A percentile compares a stretch with the other conserved stretches of the same genome.
Evolutionary conservation across 2,888 invertebrate genomes (phyloP).

Genomic region (Nomada goodeniana): DNA sequence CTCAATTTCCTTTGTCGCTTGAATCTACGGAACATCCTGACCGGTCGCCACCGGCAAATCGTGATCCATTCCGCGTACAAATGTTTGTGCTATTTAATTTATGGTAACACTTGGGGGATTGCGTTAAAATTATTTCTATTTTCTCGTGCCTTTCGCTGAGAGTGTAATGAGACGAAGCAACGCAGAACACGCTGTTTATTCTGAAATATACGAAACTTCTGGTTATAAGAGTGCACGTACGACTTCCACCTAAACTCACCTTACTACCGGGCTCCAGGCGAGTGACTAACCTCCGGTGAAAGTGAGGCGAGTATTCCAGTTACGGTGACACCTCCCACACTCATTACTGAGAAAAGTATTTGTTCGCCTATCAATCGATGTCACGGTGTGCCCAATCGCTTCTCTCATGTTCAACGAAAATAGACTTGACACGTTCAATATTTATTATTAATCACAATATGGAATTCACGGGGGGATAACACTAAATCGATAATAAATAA

Average conservation of each 20-base stretch:
- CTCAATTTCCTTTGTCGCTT: not conserved
- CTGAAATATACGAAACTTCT: not conserved
- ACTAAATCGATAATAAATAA: too few species aligned
- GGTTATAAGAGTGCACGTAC: not conserved
- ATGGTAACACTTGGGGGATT: too few species aligned
- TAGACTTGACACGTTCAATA: too few species aligned
- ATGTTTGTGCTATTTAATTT: too few species aligned
- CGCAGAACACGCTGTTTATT: not conserved
- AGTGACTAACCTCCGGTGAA: slow-evolving; percentile 33
- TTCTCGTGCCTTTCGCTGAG: too few species aligned
- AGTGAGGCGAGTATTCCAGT: slow-evolving; percentile 17
- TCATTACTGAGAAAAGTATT: slow-evolving; percentile 7
- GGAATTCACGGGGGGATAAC: too few species aligned
- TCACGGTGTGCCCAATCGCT: too few species aligned
- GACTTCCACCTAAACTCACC: not conserved
- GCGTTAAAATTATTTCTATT: too few species aligned
- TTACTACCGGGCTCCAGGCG: not conserved
- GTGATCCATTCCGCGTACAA: not conserved
- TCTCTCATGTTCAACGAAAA: too few species aligned
- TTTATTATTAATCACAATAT: too few species aligned
- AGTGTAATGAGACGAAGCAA: not conserved
- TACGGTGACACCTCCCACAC: slow-evolving; percentile 22
- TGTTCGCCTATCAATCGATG: not conserved
- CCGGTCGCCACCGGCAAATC: not conserved
- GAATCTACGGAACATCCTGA: not conserved